Base-by-base conservation (phyloP, 2,113 vertebrate genomes). In the Leuciscus idus region DNA sequence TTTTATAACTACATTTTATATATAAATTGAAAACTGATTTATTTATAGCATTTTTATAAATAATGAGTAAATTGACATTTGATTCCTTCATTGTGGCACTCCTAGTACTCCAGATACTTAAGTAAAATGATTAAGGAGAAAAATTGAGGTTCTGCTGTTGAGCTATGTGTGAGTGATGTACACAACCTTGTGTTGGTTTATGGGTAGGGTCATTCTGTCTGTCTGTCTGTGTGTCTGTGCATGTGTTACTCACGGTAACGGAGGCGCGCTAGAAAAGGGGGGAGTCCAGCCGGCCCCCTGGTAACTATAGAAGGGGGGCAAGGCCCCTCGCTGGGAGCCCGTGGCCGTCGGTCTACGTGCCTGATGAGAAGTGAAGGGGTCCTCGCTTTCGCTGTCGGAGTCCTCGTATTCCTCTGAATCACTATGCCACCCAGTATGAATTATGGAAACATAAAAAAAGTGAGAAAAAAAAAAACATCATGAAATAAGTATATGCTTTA, bases 351-450 rank as follows among this genome's bases (percentile, higher is more conserved):
- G 92, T 95, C 95, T 96, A 96, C 96, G 94, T 96, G 97, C 97
- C 96, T 97, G 97, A 96, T 97, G 97, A 93, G 96, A 96, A 93
- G 97, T 97, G 94, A 97, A 97, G 93, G 97, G 97, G 46, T 97
- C 97, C 91, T 97, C 97, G 91, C 96, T 97, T 87, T 97, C 96
- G 26, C 96, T 96, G 94, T 96, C 96, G 36, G 95, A 95, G 83
- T 97, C 96, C 89, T 96, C 95, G 21, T 96, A 96, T n/a, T 96
- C 95, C 72, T 95, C 94, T 83, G 95, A 95, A 72, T 97, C 96
- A 90, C 97, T 98, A 93, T 21, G 48, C 23, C 84, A 21, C 82
- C 88, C 72, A 66, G 76, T 6, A 1, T 7, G 2, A 85, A 55
- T n/a, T 39, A 74, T 73, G 28, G 92, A 85, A 43, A 84, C 21